A percentile compares a stretch with the other conserved stretches of the same genome.
Conservation (phyloP, 2,888 invertebrate species). For the Spodoptera littoralis region DNA sequence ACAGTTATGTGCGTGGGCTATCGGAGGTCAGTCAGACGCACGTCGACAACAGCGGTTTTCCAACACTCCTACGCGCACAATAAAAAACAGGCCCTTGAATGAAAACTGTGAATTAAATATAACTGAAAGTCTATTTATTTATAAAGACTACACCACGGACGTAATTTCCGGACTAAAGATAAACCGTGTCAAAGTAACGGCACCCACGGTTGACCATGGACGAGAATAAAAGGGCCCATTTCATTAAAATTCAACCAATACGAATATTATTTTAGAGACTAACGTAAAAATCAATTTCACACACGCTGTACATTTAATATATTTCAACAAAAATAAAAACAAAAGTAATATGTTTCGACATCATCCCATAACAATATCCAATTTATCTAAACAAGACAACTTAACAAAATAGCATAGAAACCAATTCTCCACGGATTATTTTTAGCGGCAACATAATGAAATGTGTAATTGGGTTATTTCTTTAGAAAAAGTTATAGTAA, state of each 20-base stretch:
- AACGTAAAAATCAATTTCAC: no score
- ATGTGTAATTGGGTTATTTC: slow-evolving; percentile 42
- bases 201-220: neutral
- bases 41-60: slow-evolving; percentile 66
- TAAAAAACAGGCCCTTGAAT: slow-evolving; percentile 45
- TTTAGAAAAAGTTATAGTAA: slow-evolving; percentile 56
- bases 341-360: neutral
- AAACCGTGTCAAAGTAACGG: slow-evolving; percentile 5
- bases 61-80: slow-evolving; percentile 67
- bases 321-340: neutral
- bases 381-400: slow-evolving; percentile 37
- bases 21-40: slow-evolving; percentile 70
- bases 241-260: no score
- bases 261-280: no score
- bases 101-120: slow-evolving; percentile 23
- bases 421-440: slow-evolving; percentile 47
- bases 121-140: slow-evolving; percentile 21
- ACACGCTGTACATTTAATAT: neutral
- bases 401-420: slow-evolving; percentile 43
- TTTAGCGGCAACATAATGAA: slow-evolving; percentile 46
- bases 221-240: no score
- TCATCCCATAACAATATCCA: slow-evolving; percentile 24
- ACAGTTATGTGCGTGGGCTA: slow-evolving; percentile 83
- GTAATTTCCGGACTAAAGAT: slow-evolving; percentile 7
- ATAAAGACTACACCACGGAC: slow-evolving; percentile 1